These are phyloP conservation scores for Myopa tessellatipennis DNA, from an alignment of 2,888 invertebrate genomes.

Conservation along the genomic window DNA sequence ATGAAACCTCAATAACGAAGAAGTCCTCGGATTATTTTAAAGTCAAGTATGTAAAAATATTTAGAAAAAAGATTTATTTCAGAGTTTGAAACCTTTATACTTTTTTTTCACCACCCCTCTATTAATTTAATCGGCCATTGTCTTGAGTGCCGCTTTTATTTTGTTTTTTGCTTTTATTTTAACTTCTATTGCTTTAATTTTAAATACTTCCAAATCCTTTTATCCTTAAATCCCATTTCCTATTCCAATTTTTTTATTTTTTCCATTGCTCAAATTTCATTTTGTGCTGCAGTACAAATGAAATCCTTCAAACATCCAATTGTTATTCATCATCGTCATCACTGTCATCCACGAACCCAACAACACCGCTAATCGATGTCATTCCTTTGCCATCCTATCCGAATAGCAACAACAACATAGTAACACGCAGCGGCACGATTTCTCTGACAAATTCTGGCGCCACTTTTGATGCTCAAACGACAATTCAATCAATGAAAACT, in stretches of 20 bases:
- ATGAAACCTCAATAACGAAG: slow-evolving; percentile 55
- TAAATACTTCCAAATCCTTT: neutral
- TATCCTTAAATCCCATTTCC: neutral
- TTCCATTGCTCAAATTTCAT: neutral
- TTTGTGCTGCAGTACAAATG: slow-evolving; percentile 27
- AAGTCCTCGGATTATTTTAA: slow-evolving; percentile 61
- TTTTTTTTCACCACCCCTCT: slow-evolving; percentile 24
- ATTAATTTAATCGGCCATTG: neutral
- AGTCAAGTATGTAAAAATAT: slow-evolving; percentile 55
- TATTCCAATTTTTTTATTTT: neutral
- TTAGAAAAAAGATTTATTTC: neutral
- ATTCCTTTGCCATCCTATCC: slow-evolving; percentile 47
- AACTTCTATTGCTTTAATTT: neutral
- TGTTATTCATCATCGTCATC: slow-evolving; percentile 33
- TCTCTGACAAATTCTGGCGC: slow-evolving; percentile 14
- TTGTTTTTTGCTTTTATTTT: neutral
- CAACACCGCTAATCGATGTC: slow-evolving; percentile 47
- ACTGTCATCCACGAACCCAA: slow-evolving; percentile 39
- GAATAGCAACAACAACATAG: slow-evolving; percentile 50
- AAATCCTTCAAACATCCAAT: slow-evolving; percentile 31
- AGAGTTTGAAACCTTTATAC: neutral
- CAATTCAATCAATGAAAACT: slow-evolving; percentile 15
- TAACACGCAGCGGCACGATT: slow-evolving; percentile 22
- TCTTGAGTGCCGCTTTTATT: neutral
- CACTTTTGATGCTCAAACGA: slow-evolving; percentile 12